Evolutionary conservation across 1,140 invertebrate genomes (phyloP).

Genomic region (Lordiphosa stackelbergi): DNA sequence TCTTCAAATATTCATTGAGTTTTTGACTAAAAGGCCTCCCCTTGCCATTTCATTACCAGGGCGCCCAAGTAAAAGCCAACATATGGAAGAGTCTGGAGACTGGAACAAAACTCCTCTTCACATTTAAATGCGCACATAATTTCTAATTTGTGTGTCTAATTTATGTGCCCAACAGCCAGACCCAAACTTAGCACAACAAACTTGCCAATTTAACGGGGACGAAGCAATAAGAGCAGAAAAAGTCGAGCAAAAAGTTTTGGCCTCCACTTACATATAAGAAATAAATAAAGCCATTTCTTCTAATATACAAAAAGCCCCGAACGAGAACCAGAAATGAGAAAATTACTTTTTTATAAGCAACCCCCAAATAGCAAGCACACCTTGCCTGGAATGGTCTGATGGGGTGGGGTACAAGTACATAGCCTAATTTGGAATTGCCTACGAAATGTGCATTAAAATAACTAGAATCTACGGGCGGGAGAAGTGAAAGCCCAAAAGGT

Average conservation of each 20-base stretch:
- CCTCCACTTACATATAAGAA: conserved; percentile 71
- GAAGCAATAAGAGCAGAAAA: conserved; percentile 37
- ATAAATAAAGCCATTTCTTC: conserved; percentile 77
- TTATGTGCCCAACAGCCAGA: conserved; percentile 64
- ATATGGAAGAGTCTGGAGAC: conserved; percentile 29
- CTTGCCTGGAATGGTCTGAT: conserved; percentile 21
- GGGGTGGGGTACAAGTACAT: conserved; percentile 40
- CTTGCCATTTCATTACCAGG: conserved; percentile 46
- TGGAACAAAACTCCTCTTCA: conserved; percentile 54
- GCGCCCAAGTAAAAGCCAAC: conserved; percentile 11
- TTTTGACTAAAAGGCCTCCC: conserved; percentile 65
- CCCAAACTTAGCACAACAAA: conserved; percentile 74
- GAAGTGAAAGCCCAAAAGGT: conserved; percentile 57
- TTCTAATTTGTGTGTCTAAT: conserved; percentile 76
- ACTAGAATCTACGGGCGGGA: conserved; percentile 65
- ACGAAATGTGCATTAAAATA: conserved; percentile 77
- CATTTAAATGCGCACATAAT: conserved; percentile 76
- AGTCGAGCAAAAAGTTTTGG: conserved; percentile 61
- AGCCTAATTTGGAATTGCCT: conserved; percentile 76
- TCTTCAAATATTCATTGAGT: conserved; percentile 75
- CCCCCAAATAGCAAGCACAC: conserved; percentile 35
- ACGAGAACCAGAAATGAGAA: conserved; percentile 65
- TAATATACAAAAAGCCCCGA: conserved; percentile 76
- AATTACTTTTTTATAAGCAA: conserved; percentile 76
- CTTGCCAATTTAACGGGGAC: conserved; percentile 72